Conservation (phyloP, 2,113 vertebrate genomes). For the Notothenia rossii region DNA sequence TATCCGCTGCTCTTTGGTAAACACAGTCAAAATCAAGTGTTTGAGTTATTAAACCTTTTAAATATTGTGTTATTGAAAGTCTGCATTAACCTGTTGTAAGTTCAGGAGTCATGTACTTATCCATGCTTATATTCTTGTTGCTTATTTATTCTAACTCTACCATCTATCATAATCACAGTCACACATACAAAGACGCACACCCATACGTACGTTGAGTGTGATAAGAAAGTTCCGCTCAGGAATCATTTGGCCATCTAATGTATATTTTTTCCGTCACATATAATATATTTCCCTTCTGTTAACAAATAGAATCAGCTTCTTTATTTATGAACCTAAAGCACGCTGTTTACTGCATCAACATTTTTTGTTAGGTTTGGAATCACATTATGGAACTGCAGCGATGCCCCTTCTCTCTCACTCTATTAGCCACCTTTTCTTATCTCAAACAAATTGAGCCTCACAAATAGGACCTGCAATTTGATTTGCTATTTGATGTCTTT, state of each 20-base stretch:
- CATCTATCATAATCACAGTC: neutral
- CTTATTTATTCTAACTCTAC: neutral
- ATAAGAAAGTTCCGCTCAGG: slow-evolving; percentile 45
- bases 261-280: slow-evolving; percentile 42
- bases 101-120: neutral
- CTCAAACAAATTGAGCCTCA: slow-evolving; percentile 64
- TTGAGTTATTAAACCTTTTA: neutral
- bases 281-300: slow-evolving; percentile 49
- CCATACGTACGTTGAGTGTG: slow-evolving; percentile 20
- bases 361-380: slow-evolving; percentile 67
- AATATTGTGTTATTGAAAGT: neutral
- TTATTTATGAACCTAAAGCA: slow-evolving; percentile 53
- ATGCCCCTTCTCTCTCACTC: slow-evolving; percentile 33
- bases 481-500: slow-evolving; percentile 74
- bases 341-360: slow-evolving; percentile 56
- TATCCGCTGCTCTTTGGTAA: neutral
- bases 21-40: neutral
- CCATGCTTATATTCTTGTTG: neutral
- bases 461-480: slow-evolving; percentile 64
- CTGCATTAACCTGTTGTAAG: neutral
- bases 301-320: slow-evolving; percentile 60
- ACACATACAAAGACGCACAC: neutral
- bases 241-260: slow-evolving; percentile 46
- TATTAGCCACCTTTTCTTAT: slow-evolving; percentile 70
- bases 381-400: slow-evolving; percentile 45